These are phyloP conservation scores for Bombus waltoni DNA, from an alignment of 1,140 invertebrate species.

Conservation along the genomic window DNA sequence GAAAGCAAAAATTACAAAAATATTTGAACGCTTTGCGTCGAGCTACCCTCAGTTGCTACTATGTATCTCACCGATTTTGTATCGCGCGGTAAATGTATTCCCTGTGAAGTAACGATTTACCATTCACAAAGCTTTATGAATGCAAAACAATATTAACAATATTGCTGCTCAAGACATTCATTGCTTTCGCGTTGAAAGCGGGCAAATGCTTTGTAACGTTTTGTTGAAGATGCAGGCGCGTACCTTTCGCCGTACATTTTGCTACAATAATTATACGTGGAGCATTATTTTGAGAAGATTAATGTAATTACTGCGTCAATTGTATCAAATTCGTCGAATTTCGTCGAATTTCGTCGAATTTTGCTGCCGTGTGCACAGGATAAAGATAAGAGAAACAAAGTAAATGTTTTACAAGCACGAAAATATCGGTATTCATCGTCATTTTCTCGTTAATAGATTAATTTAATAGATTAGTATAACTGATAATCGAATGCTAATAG, in stretches of 20 bases:
- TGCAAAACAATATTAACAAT: not conserved
- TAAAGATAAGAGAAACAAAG: too few relatives aligned
- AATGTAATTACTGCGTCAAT: not conserved
- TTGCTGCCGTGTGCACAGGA: too few relatives aligned
- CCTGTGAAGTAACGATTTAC: not conserved
- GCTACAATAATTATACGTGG: too few relatives aligned
- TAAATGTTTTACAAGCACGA: too few relatives aligned
- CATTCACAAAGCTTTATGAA: not conserved
- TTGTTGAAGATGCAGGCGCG: not conserved
- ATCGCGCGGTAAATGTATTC: not conserved
- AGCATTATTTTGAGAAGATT: not conserved
- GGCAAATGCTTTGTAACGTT: not conserved
- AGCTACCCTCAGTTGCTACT: too few relatives aligned
- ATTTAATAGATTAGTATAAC: too few relatives aligned
- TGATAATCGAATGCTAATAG: too few relatives aligned
- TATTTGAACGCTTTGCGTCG: not conserved
- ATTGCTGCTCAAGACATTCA: not conserved
- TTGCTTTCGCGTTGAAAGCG: not conserved
- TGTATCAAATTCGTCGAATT: too few relatives aligned
- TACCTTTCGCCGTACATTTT: not conserved
- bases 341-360: too few relatives aligned
- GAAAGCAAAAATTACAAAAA: not conserved
- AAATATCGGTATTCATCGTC: too few relatives aligned
- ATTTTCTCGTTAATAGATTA: too few relatives aligned
- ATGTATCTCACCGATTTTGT: not conserved